Conservation (phyloP, 2,113 vertebrate species). For the Carettochelys insculpta region DNA sequence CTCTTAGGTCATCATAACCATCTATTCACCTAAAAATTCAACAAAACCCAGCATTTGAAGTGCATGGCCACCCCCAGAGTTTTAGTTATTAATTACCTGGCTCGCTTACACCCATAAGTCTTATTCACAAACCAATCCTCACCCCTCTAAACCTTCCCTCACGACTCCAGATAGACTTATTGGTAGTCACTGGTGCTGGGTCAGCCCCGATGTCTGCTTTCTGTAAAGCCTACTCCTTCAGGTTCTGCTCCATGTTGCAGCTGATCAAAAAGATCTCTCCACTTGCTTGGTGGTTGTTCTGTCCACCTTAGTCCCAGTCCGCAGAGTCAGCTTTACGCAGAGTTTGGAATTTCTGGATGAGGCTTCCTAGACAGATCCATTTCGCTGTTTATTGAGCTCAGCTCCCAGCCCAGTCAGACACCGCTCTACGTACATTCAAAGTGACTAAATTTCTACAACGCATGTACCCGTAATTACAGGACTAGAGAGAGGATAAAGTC, state of each 20-base stretch:
- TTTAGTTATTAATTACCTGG: neutral
- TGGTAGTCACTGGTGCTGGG: neutral
- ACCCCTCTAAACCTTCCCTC: neutral
- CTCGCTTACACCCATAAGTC: neutral
- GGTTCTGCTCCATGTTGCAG: neutral
- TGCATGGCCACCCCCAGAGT: neutral
- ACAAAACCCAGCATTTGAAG: neutral
- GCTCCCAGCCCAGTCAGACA: neutral
- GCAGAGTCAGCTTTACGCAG: neutral
- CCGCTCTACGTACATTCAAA: neutral
- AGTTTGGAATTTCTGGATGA: neutral
- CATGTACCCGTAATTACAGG: too few relatives aligned
- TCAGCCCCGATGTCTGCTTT: neutral
- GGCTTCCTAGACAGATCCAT: neutral
- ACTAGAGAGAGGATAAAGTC: too few relatives aligned
- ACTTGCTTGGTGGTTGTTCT: neutral
- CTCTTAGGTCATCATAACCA: neutral
- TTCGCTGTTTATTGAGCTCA: neutral
- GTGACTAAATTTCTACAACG: too few relatives aligned
- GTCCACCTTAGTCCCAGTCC: neutral
- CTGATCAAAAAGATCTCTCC: neutral
- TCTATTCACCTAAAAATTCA: neutral
- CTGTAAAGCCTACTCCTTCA: rapidly evolving
- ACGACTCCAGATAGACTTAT: neutral
- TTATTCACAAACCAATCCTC: neutral